Conservation (phyloP, 2,113 vertebrate species). For the Pitta sordida region DNA sequence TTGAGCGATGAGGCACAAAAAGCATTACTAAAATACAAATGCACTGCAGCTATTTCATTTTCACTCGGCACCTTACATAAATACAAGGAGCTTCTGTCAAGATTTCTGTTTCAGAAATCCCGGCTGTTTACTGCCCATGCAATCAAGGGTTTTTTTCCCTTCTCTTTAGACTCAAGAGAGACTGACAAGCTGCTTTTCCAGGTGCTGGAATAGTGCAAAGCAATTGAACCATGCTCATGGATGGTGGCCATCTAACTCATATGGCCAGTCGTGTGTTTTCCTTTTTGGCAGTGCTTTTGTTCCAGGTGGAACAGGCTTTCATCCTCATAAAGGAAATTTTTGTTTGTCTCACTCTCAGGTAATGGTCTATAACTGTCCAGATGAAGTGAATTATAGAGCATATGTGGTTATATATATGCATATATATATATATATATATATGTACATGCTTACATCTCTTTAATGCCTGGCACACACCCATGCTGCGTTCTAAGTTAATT, state of each 20-base stretch:
- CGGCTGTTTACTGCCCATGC: not conserved
- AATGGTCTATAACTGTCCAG: not conserved
- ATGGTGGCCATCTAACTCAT: slow-evolving; percentile 24
- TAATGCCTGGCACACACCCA: not conserved
- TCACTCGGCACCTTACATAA: not conserved
- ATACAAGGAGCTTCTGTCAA: not conserved
- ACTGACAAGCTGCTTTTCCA: slow-evolving; percentile 49
- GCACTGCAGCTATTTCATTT: not conserved
- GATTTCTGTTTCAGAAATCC: not conserved
- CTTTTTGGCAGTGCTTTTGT: slow-evolving; percentile 45
- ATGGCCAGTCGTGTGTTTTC: not conserved
- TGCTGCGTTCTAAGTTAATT: not conserved
- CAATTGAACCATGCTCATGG: slow-evolving; percentile 23
- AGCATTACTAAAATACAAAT: not conserved
- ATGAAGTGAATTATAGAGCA: not conserved
- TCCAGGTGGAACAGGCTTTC: slow-evolving; percentile 51
- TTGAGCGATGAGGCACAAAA: not conserved
- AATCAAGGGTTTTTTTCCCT: not conserved
- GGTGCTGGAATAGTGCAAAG: slow-evolving; percentile 52
- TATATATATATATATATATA: not conserved
- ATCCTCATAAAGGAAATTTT: slow-evolving; percentile 3
- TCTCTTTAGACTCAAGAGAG: not conserved
- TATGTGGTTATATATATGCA: not conserved
- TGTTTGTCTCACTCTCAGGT: slow-evolving; percentile 27
- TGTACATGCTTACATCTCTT: not conserved